Percentiles rank a stretch among this genome's conserved stretches.
These are phyloP conservation scores for Taphrorychus bicolor DNA, from an alignment of 2,888 invertebrate genomes.

Conservation along the genomic window DNA sequence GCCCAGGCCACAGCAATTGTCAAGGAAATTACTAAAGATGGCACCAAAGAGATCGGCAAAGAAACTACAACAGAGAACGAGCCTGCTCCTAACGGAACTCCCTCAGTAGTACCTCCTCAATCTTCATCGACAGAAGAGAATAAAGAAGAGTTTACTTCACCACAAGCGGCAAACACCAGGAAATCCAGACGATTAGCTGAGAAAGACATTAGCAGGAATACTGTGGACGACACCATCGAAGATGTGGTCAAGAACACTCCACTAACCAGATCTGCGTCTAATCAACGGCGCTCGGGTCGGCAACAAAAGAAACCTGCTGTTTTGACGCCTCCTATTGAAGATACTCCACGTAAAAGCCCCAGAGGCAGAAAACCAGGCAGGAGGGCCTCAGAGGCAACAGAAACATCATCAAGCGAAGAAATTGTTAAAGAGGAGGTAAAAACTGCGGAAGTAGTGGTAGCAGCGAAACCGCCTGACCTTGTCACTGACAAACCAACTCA, in stretches of 20 bases:
- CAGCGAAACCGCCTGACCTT: conserved; percentile 44
- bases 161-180: conserved; percentile 69
- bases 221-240: conserved; percentile 88
- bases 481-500: background rate
- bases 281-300: conserved; percentile 65
- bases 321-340: conserved; percentile 39
- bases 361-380: conserved; percentile 68
- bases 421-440: conserved; percentile 52
- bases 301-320: conserved; percentile 57
- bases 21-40: conserved; percentile 59
- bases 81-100: background rate
- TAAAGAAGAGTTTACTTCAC: conserved; percentile 69
- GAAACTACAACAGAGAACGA: conserved; percentile 40
- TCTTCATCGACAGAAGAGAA: conserved; percentile 60
- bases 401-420: conserved; percentile 69
- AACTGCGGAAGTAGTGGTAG: conserved; percentile 24
- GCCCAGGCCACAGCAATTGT: conserved; percentile 58
- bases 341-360: conserved; percentile 67
- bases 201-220: conserved; percentile 76
- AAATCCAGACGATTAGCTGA: conserved; percentile 83
- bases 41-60: conserved; percentile 47
- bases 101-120: conserved; percentile 31
- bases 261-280: conserved; percentile 58
- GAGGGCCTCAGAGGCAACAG: conserved; percentile 70
- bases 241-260: conserved; percentile 80